Evolutionary conservation across 2,797 vertebrate species (phyloP).

Genomic region (Allobates femoralis): DNA sequence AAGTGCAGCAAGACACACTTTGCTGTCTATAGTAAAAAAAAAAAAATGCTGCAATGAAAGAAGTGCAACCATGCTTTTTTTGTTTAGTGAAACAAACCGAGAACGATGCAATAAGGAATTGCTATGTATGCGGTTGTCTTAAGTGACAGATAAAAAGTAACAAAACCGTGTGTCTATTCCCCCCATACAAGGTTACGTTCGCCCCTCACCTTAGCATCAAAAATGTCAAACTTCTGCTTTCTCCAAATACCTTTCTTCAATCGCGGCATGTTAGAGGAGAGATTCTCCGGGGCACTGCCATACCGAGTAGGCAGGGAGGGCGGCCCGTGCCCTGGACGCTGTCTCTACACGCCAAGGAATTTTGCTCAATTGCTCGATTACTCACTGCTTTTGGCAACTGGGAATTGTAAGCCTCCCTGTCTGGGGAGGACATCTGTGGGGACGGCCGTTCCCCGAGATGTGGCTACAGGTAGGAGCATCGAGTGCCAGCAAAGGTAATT

Average conservation of each 20-base stretch:
- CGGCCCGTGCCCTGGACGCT: conserved; percentile 69
- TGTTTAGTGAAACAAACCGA: no score
- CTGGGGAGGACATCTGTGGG: background rate
- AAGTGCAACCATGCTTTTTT: no score
- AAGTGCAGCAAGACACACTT: no score
- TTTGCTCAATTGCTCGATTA: conserved; percentile 74
- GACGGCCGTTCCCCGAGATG: background rate
- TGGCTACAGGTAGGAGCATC: background rate
- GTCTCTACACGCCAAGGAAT: conserved; percentile 84
- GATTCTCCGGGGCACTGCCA: conserved; percentile 50
- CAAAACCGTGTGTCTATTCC: background rate
- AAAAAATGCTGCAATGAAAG: no score
- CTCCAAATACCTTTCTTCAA: conserved; percentile 73
- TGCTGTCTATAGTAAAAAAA: no score
- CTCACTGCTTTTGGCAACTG: conserved; percentile 78
- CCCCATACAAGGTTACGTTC: background rate
- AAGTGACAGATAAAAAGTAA: no score
- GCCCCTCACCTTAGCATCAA: conserved; percentile 58
- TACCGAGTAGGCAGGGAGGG: conserved; percentile 59
- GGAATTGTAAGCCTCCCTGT: conserved; percentile 3
- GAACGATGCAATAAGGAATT: no score
- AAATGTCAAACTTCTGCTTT: conserved; percentile 70
- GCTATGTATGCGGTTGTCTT: no score
- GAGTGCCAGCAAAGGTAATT: background rate
- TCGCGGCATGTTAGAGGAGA: conserved; percentile 71